Base-by-base conservation (phyloP, 30 jellyfish, hydroid and myxozoan species). In the Pelagia noctiluca region DNA sequence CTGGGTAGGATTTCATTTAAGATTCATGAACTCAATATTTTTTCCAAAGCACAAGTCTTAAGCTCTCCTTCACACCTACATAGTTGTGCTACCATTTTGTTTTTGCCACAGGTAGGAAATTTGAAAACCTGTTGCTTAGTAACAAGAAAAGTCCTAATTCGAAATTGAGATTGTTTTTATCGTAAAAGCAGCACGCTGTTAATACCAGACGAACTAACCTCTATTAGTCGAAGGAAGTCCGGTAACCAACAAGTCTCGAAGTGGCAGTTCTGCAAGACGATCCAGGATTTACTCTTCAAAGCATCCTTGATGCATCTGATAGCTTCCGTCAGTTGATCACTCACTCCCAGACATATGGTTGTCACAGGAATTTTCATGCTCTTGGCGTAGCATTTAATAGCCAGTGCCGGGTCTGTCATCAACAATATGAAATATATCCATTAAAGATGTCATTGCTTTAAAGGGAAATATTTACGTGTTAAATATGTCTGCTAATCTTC, bases 221-320 rank as follows among this genome's bases (percentile, higher is more conserved):
- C 88, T 7, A 87, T 30, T 61, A 75, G 36, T 46, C 83, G 54
- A 22, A 87, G 50, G 62, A 87, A 87, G 11, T 69, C 79, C 18
- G 35, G 76, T 2, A 81, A 53, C 96, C 96, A 87, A 21, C 29
- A 25, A 16, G 47, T 49, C 26, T 62, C 90, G 62, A 87, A 78
- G 71, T 87, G 87, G 60, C 96, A 87, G 60, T 87, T 87, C 54
- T 87, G 91, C 78, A 87, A 60, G 1, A 87, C 62, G 1, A 87
- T 38, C 96, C 96, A 87, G 19, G 33, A 34, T 21, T 48, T 49
- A 5, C 49, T 73, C n/a, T 29, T 42, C 21, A 42, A 24, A 13
- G 87, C 89, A 25, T 67, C 78, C 23, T 71, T 42, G 7, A 87
- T 16, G 7, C 37, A 31, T 18, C 75, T 70, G 8, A 46, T 69